Conservation (phyloP, 2,113 vertebrate species). For the Rhipidura dahli region DNA sequence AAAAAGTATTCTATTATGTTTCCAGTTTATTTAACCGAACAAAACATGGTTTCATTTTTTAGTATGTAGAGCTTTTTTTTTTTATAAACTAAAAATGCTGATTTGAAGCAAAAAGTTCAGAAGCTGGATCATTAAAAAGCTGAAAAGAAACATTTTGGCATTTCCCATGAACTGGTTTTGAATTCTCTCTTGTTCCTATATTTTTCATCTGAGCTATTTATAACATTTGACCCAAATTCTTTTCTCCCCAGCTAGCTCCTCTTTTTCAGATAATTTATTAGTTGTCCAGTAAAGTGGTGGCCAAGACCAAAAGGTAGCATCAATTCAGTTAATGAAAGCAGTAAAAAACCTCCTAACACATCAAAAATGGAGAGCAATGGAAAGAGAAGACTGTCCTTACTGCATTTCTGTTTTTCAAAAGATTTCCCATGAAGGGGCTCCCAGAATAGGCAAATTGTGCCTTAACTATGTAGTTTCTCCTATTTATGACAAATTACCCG, state of each 20-base stretch:
- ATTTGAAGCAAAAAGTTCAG: conserved; percentile 3
- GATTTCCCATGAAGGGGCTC: neutral
- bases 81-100: neutral
- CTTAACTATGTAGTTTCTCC: neutral
- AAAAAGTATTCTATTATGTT: neutral
- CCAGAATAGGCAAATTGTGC: neutral
- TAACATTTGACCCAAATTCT: conserved; percentile 57
- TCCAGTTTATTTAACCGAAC: neutral
- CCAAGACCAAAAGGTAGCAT: neutral
- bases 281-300: neutral
- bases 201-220: conserved; percentile 57
- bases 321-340: neutral
- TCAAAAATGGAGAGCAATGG: neutral
- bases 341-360: neutral
- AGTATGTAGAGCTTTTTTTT: neutral
- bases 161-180: conserved; percentile 2
- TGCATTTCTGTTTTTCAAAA: neutral
- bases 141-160: conserved; percentile 22
- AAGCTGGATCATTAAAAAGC: conserved; percentile 4
- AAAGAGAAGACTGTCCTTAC: neutral
- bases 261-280: conserved; percentile 24
- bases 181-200: conserved; percentile 19
- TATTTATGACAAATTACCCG: neutral
- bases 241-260: neutral
- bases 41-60: neutral